Evolutionary conservation across 2,113 vertebrate species (phyloP).

Genomic region (Progne subis): DNA sequence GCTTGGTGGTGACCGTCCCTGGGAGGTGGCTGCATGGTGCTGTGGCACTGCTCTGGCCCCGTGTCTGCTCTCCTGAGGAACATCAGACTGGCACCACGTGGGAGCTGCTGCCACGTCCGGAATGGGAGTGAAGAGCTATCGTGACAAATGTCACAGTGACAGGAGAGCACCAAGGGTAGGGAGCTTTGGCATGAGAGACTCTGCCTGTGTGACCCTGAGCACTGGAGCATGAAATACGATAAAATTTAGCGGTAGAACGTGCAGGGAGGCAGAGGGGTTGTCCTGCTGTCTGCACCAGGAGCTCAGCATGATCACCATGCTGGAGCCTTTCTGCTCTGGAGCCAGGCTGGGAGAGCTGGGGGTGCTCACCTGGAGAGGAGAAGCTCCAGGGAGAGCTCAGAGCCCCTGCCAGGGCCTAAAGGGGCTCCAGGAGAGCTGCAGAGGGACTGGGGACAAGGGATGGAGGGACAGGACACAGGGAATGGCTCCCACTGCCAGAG

Average conservation of each 20-base stretch:
- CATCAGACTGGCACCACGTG: background rate
- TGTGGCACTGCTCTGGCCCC: background rate
- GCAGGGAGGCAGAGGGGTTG: background rate
- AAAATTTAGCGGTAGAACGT: rapidly evolving
- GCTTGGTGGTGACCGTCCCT: background rate
- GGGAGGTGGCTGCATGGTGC: background rate
- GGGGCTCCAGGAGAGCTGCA: background rate
- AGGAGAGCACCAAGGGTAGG: background rate
- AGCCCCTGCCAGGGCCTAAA: background rate
- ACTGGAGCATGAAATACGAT: background rate
- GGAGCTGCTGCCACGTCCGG: background rate
- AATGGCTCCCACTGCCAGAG: background rate
- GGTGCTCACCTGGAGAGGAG: background rate
- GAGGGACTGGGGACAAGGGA: background rate
- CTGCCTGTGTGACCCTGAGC: background rate
- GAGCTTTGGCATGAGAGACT: background rate
- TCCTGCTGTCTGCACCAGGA: rapidly evolving
- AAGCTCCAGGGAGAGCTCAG: background rate
- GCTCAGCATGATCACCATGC: rapidly evolving
- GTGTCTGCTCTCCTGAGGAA: background rate
- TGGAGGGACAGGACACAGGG: background rate
- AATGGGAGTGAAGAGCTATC: background rate
- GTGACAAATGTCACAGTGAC: rapidly evolving
- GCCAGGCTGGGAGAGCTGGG: background rate
- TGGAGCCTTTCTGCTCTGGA: background rate